These are phyloP conservation scores for Cyclophora punctaria DNA, from an alignment of 2,888 invertebrate genomes.

Conservation along the genomic window DNA sequence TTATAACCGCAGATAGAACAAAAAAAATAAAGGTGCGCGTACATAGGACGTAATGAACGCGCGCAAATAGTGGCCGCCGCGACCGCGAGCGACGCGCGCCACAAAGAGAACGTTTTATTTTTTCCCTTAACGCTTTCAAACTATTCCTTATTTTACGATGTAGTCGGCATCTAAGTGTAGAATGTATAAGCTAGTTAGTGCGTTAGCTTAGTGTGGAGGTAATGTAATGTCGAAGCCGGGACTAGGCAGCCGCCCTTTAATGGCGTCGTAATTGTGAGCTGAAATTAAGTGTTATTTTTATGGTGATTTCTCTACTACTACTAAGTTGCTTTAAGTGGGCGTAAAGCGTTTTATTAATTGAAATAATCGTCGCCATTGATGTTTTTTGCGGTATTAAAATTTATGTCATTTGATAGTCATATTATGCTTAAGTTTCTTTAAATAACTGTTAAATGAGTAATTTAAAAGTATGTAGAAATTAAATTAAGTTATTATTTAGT, in stretches of 20 bases:
- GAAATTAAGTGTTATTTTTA: constrained; percentile 75
- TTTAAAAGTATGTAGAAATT: no score
- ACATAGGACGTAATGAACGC: constrained; percentile 4
- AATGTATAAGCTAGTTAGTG: constrained; percentile 39
- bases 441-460: no score
- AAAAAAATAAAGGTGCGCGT: constrained; percentile 6
- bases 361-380: constrained; percentile 38
- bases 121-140: constrained; percentile 37
- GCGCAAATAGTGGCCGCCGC: constrained; percentile 11
- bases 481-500: no score
- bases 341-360: constrained; percentile 71
- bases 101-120: constrained; percentile 31
- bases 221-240: constrained; percentile 59
- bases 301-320: constrained; percentile 73
- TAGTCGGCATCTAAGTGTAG: constrained; percentile 45
- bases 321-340: constrained; percentile 71
- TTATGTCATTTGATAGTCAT: constrained; percentile 8
- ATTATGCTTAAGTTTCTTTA: background rate
- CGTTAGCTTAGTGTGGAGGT: constrained; percentile 53
- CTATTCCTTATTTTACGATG: constrained; percentile 46
- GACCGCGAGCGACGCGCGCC: constrained; percentile 8
- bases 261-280: constrained; percentile 68
- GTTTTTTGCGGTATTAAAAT: constrained; percentile 22
- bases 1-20: constrained; percentile 8
- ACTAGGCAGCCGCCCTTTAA: constrained; percentile 67